A percentile compares a stretch with the other conserved stretches of the same genome.
These are phyloP conservation scores for Amphilophus citrinellus DNA, from an alignment of 2,113 vertebrate species.

Conservation along the genomic window DNA sequence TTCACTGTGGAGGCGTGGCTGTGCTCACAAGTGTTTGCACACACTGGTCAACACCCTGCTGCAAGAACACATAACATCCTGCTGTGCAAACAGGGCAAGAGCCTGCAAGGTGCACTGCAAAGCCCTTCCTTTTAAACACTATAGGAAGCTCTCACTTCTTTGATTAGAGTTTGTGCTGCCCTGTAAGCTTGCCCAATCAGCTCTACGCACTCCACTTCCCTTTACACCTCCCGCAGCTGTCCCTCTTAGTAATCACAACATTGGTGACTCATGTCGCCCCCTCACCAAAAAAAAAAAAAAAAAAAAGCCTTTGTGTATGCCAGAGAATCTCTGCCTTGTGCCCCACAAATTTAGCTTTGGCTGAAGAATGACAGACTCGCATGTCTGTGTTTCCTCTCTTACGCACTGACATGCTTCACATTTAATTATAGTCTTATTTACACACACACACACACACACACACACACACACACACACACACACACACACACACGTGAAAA, in stretches of 20 bases:
- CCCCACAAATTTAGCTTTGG: background rate
- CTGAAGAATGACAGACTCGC: slow-evolving; percentile 17
- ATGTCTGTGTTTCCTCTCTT: background rate
- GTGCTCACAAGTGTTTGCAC: slow-evolving; percentile 62
- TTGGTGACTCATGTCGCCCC: slow-evolving; percentile 56
- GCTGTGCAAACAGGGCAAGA: background rate
- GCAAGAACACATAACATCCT: slow-evolving; percentile 64
- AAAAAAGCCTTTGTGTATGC: background rate
- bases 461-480: background rate
- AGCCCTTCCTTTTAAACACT: background rate
- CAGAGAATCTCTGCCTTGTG: background rate
- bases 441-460: background rate
- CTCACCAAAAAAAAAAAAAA: background rate
- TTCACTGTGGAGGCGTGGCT: slow-evolving; percentile 30
- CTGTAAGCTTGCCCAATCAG: background rate
- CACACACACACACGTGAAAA: slow-evolving; percentile 2
- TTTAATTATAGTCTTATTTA: background rate
- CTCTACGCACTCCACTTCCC: background rate
- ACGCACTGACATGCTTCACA: background rate
- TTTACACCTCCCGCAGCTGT: slow-evolving; percentile 18
- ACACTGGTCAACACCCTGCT: slow-evolving; percentile 55
- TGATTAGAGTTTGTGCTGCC: background rate
- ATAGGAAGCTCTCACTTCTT: background rate
- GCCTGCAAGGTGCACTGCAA: background rate
- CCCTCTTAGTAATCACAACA: slow-evolving; percentile 42